Conservation (phyloP, 2,797 vertebrate species). For the Gambusia yucatana region DNA sequence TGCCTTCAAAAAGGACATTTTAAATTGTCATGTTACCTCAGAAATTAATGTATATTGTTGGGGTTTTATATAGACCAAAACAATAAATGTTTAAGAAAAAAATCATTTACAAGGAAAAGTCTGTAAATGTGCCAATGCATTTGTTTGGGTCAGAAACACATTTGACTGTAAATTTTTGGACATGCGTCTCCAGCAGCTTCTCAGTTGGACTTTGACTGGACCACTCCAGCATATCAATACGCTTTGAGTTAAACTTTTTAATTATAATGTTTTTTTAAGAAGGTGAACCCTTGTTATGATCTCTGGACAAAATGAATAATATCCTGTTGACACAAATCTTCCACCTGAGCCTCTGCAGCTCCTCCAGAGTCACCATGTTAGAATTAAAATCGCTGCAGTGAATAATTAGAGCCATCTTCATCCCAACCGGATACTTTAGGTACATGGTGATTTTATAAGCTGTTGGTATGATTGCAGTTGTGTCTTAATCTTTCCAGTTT, state of each 20-base stretch:
- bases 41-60: neutral
- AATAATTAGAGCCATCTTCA: neutral
- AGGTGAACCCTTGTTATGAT: neutral
- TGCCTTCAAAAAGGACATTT: neutral
- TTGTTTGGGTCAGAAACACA: neutral
- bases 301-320: neutral
- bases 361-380: neutral
- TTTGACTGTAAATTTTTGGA: neutral
- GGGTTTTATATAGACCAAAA: neutral
- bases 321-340: neutral
- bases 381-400: neutral
- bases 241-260: neutral
- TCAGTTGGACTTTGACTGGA: neutral
- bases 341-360: neutral
- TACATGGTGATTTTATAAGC: neutral
- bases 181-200: neutral
- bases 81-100: neutral
- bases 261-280: neutral
- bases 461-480: neutral
- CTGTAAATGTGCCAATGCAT: neutral
- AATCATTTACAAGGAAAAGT: neutral
- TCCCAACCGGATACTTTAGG: neutral
- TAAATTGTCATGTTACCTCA: neutral
- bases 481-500: neutral
- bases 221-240: neutral